Evolutionary conservation across 2,888 invertebrate genomes (phyloP).

Genomic region (Callosobruchus maculatus): DNA sequence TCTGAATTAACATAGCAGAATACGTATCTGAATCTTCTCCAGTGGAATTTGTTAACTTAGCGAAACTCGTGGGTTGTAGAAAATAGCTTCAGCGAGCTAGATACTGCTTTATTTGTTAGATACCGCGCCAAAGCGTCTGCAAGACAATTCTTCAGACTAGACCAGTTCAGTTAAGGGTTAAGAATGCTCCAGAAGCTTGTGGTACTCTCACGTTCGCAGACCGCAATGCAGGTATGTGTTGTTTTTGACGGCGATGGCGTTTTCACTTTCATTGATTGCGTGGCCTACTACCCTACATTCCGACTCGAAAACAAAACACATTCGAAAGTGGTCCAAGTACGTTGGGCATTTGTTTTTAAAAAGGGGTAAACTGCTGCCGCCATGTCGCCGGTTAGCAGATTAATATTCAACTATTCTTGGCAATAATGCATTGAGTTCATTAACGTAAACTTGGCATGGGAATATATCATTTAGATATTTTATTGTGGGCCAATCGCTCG

Average conservation of each 20-base stretch:
- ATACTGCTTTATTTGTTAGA: too few relatives aligned
- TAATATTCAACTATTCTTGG: background rate
- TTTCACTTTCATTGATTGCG: constrained; percentile 36
- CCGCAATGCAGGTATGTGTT: background rate
- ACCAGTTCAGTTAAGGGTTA: too few relatives aligned
- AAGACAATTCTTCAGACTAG: too few relatives aligned
- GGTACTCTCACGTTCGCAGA: background rate
- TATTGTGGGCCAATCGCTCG: background rate
- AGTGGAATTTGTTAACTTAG: too few relatives aligned
- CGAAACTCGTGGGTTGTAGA: too few relatives aligned
- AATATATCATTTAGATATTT: background rate
- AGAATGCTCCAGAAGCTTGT: background rate
- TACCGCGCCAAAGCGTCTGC: too few relatives aligned
- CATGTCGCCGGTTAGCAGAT: background rate
- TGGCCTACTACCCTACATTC: constrained; percentile 38
- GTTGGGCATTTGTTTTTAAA: background rate
- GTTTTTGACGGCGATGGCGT: constrained; percentile 7
- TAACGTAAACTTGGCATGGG: background rate
- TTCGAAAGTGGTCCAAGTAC: constrained; percentile 5
- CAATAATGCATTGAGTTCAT: background rate
- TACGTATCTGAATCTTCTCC: too few relatives aligned
- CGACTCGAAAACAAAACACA: background rate
- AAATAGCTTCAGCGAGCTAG: too few relatives aligned
- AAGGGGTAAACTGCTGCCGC: background rate
- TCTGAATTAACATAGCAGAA: too few relatives aligned